A percentile compares a stretch with the other conserved stretches of the same genome.
Conservation (phyloP, 2,797 vertebrate genomes). For the Choloepus didactylus region DNA sequence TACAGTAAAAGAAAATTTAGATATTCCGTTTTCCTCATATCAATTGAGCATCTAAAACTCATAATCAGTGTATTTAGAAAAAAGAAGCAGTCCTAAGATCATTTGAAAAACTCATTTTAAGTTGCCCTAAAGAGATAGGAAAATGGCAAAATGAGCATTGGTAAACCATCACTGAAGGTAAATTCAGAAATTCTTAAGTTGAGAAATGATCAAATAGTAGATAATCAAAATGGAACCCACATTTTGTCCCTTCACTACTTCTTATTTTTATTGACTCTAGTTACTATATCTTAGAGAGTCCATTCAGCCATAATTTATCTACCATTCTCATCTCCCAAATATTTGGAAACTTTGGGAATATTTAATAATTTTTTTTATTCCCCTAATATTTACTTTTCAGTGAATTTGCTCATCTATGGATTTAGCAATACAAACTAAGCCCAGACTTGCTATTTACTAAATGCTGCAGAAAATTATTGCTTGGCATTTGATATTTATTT, state of each 20-base stretch:
- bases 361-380: neutral
- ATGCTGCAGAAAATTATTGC: neutral
- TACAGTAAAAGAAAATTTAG: too few species aligned
- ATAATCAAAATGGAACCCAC: too few species aligned
- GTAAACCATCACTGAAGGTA: neutral
- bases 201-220: neutral
- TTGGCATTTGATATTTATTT: neutral
- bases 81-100: too few species aligned
- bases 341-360: neutral
- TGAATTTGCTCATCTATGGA: neutral
- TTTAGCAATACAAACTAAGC: neutral
- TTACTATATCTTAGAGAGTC: too few species aligned
- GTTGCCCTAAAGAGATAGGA: too few species aligned
- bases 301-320: neutral
- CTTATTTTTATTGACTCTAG: neutral
- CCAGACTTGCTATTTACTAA: neutral
- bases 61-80: too few species aligned
- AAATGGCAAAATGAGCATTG: too few species aligned
- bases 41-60: too few species aligned
- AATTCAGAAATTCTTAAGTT: neutral
- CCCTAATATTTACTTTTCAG: neutral
- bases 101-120: too few species aligned
- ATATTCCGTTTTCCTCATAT: too few species aligned
- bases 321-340: neutral
- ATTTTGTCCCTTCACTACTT: neutral